Conservation (phyloP, 2,113 vertebrate species). For the Myrmecophaga tridactyla region DNA sequence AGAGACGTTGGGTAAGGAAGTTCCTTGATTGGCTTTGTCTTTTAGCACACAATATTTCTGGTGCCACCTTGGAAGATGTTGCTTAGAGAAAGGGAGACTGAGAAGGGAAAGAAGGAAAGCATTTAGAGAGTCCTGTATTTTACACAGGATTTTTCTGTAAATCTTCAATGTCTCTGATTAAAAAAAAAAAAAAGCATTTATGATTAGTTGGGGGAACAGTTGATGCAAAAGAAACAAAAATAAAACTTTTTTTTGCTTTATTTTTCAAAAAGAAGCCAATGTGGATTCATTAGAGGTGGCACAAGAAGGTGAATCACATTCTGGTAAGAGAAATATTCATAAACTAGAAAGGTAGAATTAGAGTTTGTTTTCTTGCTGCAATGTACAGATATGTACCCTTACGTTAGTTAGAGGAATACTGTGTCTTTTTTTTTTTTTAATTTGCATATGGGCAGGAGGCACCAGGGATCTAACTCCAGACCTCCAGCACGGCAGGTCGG, state of each 20-base stretch:
- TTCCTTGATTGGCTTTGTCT: neutral
- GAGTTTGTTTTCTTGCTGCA: neutral
- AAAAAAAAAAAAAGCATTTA: neutral
- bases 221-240: neutral
- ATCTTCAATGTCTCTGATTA: no score
- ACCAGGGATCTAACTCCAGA: no score
- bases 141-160: no score
- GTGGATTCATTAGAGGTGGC: neutral
- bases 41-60: neutral
- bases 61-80: neutral
- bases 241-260: neutral
- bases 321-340: neutral
- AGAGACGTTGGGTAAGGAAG: neutral
- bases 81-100: neutral
- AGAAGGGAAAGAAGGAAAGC: neutral
- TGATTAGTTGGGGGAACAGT: neutral
- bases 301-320: neutral
- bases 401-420: conserved; percentile 3
- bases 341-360: neutral
- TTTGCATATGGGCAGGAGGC: no score
- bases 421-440: no score
- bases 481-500: no score
- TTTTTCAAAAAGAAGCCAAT: neutral
- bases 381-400: neutral
- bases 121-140: neutral